Base-by-base conservation (phyloP, 2,113 vertebrate species). In the Heterochromis multidens region DNA sequence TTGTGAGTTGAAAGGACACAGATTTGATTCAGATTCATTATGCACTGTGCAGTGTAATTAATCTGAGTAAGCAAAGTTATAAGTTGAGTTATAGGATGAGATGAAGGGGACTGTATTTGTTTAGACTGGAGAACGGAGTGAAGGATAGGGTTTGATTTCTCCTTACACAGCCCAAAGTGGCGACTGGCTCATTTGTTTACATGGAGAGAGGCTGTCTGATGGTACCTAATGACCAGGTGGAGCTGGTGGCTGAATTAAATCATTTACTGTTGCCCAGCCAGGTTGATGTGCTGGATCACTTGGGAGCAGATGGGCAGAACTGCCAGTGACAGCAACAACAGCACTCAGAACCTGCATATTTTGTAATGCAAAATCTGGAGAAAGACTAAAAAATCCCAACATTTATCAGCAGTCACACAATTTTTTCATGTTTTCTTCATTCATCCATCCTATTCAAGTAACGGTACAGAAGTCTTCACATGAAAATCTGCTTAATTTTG, bases 281-380 rank as follows among this genome's bases (percentile, higher is more conserved):
- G 80, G 57, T 86, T 56, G 46, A 70, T 63, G 33, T 27, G 54
- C 65, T 70, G 90, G 81, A 81, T 87, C 87, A 88, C 84, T 83
- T 72, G 74, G 57, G 83, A 82, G 52, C 58, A 14, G 67, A 61
- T 11, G 62, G 56, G 61, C 67, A 79, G 72, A 86, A 54, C 82
- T 81, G 37, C 59, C 70, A 82, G 65, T 25, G 40, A 70, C 74
- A 31, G 78, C 7, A 54, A 54, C 31, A 16, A 40, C 2, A 13
- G 35, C 49, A 12, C 77, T 86, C 58, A 43, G 62, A 59, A 78
- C n/a, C 57, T 27, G 6, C 43, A 16, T 11, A 31, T 52, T 81
- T 86, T 78, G 14, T 56, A 21, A 17, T 11, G 23, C 12, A 65
- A 40, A 63, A 35, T 62, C 10, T 63, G 61, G 5, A 0, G 4